Evolutionary conservation across 1,140 invertebrate genomes (phyloP), one percentile per base, ranked within the genome.

Genomic region (Drosophila tani): DNA sequence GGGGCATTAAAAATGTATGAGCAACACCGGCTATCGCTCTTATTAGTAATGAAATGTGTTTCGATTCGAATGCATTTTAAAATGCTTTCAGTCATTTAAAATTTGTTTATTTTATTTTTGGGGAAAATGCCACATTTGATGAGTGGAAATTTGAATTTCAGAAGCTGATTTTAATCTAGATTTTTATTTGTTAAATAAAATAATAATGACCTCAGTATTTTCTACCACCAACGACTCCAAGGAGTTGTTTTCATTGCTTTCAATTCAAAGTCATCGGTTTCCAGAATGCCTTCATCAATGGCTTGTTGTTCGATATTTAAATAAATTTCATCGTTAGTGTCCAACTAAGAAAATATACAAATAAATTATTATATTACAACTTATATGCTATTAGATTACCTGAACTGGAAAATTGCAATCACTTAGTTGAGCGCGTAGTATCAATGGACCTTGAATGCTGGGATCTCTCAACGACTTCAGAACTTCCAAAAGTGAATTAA

Each of bases 1-100:
- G 69, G 66, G 63, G 49, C 86, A 90, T 90, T 90, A 81, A 90
- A 88, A 81, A 83, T 87, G 81, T 76, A 83, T 75, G 62, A 75
- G 69, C 65, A 75, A 74, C 74, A 51, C 41, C 51, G 63, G 63
- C 53, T 41, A 69, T 63, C 57, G 58, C 64, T 81, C 81, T 81
- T 81, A 90, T 88, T 90, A 90, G 81, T 83, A 86, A 70, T 76
- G 79, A 87, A 71, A 77, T 80, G 70, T 70, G 47, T 47, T 38
- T 47, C 45, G 49, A 63, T 63, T 59, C 64, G 74, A 66, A 78
- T 84, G 81, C 78, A 73, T 79, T 81, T 88, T 81, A 73, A 90
- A 75, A 75, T 69, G 19, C 41, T 45, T 15, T 41, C 29, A 35
- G 27, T n/a, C 66, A 80, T 53, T 63, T 67, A 41, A 58, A 62